phyloP scores from a whole-genome alignment of 2,888 invertebrate genomes.

The Ectropis crepuscularia region DNA sequence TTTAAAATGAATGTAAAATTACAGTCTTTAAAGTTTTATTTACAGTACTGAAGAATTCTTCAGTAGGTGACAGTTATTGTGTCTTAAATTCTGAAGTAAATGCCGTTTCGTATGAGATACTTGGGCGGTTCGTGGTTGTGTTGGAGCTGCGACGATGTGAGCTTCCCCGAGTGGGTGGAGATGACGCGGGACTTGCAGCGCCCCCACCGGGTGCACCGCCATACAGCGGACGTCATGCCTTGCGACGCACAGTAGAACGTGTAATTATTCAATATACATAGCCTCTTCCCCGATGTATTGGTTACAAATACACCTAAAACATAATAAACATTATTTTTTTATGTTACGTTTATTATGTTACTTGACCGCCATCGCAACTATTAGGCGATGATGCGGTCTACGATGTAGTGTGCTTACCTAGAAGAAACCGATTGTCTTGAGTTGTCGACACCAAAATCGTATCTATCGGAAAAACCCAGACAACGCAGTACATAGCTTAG shows the following conservation, averaged over 20 bases:
- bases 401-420: too few relatives aligned
- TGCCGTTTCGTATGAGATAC: conserved; percentile 38
- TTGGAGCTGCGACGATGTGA: conserved; percentile 46
- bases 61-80: neutral
- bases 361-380: too few relatives aligned
- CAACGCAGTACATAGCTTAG: too few relatives aligned
- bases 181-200: conserved; percentile 59
- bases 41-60: too few relatives aligned
- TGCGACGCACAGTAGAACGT: conserved; percentile 52
- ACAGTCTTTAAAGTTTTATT: too few relatives aligned
- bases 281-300: conserved; percentile 42
- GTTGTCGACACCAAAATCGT: too few relatives aligned
- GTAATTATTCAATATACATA: conserved; percentile 54
- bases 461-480: too few relatives aligned
- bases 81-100: conserved; percentile 6
- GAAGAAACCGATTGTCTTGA: too few relatives aligned
- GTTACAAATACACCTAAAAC: conserved; percentile 28
- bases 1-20: too few relatives aligned
- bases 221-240: conserved; percentile 42
- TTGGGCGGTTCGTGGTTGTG: conserved; percentile 53
- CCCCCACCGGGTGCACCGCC: conserved; percentile 52
- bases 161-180: conserved; percentile 43
- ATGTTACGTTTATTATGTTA: too few relatives aligned
- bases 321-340: neutral
- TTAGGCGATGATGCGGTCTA: too few relatives aligned